A percentile compares a stretch with the other conserved stretches of the same genome.
Evolutionary conservation across 2,113 vertebrate species (phyloP).

Genomic region (Labeo catla): DNA sequence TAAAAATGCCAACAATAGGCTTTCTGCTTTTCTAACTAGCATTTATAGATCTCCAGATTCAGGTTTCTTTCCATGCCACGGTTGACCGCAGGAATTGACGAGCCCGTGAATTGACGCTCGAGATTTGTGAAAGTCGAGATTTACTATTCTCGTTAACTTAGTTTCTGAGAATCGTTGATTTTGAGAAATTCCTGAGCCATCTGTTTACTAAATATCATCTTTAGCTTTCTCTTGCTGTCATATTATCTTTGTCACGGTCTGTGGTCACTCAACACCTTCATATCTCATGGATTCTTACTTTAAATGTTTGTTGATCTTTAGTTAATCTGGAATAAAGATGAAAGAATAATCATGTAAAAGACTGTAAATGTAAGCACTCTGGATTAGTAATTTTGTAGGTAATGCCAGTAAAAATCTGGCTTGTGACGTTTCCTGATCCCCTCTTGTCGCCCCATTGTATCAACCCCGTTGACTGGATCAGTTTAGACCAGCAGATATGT

Average conservation of each 20-base stretch:
- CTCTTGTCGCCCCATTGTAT: background rate
- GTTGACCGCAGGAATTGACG: slow-evolving; percentile 10
- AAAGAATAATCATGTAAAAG: background rate
- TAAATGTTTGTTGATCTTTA: too few species aligned
- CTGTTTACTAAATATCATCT: background rate
- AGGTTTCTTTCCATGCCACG: background rate
- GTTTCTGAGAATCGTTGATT: background rate
- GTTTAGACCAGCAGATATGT: background rate
- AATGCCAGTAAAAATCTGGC: background rate
- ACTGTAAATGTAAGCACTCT: background rate
- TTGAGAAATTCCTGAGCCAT: slow-evolving; percentile 21
- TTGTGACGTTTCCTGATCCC: too few species aligned
- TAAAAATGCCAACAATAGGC: slow-evolving; percentile 7
- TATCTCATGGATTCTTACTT: too few species aligned
- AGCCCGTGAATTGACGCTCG: background rate
- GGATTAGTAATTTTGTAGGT: background rate
- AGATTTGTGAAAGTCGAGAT: background rate
- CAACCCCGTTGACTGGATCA: background rate
- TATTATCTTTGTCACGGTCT: background rate
- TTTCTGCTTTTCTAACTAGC: slow-evolving; percentile 25
- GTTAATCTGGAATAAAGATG: background rate
- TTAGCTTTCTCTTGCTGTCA: background rate
- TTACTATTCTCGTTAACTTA: slow-evolving; percentile 7
- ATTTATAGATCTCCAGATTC: background rate
- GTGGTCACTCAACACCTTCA: background rate